Base-by-base conservation (phyloP, 2,888 invertebrate species). In the Amitus sp. region DNA sequence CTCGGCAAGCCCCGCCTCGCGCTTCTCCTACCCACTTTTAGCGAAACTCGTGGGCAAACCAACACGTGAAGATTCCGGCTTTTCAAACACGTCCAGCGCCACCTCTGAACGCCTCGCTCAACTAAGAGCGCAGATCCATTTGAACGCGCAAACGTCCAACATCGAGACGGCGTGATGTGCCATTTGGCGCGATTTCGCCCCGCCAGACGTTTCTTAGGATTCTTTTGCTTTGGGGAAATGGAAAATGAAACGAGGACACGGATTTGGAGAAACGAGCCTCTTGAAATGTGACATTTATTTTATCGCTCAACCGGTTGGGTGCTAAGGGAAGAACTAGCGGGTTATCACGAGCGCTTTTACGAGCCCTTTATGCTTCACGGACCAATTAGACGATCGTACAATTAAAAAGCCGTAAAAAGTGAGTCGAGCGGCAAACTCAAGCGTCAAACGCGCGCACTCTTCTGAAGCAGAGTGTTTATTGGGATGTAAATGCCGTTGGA, bases 131-230 rank as follows among this genome's bases (percentile, higher is more conserved):
- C 85, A 85, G 84, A 85, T 80, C 82, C 83, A 82, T 84, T 83
- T 82, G 78, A 82, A 82, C 84, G 79, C 79, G 83, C 84, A 83
- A 84, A 85, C 84, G 84, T 83, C 84, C 82, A 85, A 84, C 85
- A 85, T 85, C 85, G 83, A 80, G 51, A 71, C 68, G 58, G 37
- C 45, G 33, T 67, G 63, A 66, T 62, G 57, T 49, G 27, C 62
- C 51, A 52, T 61, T 61, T 61, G 39, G 39, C 45, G 48, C 50
- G 60, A 60, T 48, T 54, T 50, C 49, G 49, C 27, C 37, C 13
- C 48, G 37, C 18, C 19, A 15, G 33, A 15, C 9, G 33, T 17
- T 27, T 2, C 45, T 43, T 33, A 30, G 53, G 23, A 13, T 34
- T 34, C 34, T 34, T 34, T 34, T 6, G 4, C 4, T 23, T 17